phyloP scores from a whole-genome alignment of 2,888 invertebrate genomes.

The Lepidochrysops patricia region DNA sequence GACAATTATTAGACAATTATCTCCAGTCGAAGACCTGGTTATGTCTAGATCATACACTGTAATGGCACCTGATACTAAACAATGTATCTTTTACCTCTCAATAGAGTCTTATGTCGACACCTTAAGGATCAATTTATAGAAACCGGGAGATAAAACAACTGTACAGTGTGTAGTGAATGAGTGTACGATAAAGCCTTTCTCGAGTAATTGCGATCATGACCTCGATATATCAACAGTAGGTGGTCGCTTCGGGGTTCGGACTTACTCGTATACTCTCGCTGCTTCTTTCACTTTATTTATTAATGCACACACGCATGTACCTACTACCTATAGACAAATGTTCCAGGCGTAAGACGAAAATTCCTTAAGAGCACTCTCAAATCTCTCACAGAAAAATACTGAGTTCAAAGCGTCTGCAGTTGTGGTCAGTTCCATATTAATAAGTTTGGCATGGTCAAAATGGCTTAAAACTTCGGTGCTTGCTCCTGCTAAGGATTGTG shows the following conservation, averaged over 20 bases:
- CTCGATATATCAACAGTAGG: not conserved
- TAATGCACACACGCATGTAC: not conserved
- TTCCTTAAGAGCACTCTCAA: not conserved
- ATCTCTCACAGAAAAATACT: too few species aligned
- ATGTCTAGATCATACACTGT: not conserved
- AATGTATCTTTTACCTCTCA: too few species aligned
- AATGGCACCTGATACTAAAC: not conserved
- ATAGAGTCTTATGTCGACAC: too few species aligned
- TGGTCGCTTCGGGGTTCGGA: not conserved
- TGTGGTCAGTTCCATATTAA: too few species aligned
- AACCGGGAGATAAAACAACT: not conserved
- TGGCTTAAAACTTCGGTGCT: too few species aligned
- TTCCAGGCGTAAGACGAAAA: too few species aligned
- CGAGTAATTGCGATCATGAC: not conserved
- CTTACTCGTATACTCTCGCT: conserved; percentile 4
- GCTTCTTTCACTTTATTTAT: not conserved
- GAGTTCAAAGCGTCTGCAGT: too few species aligned
- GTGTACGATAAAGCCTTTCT: conserved; percentile 5
- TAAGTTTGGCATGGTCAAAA: too few species aligned
- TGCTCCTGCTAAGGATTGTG: too few species aligned
- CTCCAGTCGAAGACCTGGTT: not conserved
- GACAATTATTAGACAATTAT: not conserved
- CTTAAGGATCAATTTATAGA: not conserved
- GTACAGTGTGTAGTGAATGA: not conserved
- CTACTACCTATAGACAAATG: not conserved